These are phyloP conservation scores for Anneissia japonica DNA, from an alignment of 35 echinoderm and acorn worm genomes.

Conservation along the genomic window DNA sequence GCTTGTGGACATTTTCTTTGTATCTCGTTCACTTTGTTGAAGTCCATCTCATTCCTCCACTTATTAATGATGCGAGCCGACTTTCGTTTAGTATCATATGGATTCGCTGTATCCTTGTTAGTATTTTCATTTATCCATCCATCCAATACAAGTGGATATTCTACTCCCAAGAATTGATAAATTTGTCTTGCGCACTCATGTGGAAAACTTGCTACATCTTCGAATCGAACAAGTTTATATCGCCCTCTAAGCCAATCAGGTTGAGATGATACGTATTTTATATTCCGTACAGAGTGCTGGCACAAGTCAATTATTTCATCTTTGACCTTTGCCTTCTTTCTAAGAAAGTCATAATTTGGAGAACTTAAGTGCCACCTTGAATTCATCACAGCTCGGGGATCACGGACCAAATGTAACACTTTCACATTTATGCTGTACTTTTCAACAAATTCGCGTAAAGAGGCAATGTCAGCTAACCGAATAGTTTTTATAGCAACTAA, in stretches of 20 bases:
- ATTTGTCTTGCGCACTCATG: neutral
- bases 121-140: constrained; percentile 33
- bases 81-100: constrained; percentile 8
- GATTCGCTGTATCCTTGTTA: neutral
- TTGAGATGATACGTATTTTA: constrained; percentile 3
- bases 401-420: constrained; percentile 36
- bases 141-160: neutral
- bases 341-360: constrained; percentile 29
- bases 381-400: constrained; percentile 27
- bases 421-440: neutral
- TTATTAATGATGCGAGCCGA: neutral
- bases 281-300: constrained; percentile 1
- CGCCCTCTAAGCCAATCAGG: constrained; percentile 38
- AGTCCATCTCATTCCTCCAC: constrained; percentile 32
- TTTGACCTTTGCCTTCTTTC: constrained; percentile 2
- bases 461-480: constrained; percentile 16
- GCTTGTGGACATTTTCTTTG: constrained; percentile 6
- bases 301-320: constrained; percentile 32
- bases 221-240: constrained; percentile 45
- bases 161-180: constrained; percentile 24
- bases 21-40: constrained; percentile 1
- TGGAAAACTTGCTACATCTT: constrained; percentile 29
- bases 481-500: constrained; percentile 19
- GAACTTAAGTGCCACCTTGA: neutral
- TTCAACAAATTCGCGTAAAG: neutral